Conservation (phyloP, 1,140 invertebrate species). For the Teleogryllus occipitalis region DNA sequence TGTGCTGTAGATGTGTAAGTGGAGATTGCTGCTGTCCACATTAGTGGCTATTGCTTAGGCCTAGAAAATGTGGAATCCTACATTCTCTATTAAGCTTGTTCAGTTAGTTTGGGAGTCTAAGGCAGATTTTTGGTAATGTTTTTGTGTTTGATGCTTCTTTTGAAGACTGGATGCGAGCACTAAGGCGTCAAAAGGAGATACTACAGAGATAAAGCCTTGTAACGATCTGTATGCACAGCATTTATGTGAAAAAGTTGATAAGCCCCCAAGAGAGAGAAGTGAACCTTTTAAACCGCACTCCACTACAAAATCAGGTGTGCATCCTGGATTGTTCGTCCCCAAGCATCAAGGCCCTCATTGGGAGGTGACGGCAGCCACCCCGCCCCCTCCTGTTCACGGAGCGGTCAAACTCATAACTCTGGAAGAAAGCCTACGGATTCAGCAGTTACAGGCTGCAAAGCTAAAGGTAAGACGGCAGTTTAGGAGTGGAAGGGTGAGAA, state of each 20-base stretch:
- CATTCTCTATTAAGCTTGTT: too few relatives aligned
- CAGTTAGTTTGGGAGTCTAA: too few relatives aligned
- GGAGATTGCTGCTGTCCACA: too few relatives aligned
- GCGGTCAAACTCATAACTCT: conserved; percentile 45
- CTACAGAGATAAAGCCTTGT: conserved; percentile 37
- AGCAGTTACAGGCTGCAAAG: conserved; percentile 38
- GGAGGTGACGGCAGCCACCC: conserved; percentile 63
- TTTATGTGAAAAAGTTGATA: conserved; percentile 48
- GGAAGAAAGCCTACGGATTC: conserved; percentile 48
- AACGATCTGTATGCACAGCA: conserved; percentile 40
- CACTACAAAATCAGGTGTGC: conserved; percentile 51
- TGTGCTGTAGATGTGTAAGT: too few relatives aligned
- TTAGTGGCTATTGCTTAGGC: too few relatives aligned
- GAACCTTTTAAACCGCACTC: conserved; percentile 52
- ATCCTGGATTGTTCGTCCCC: conserved; percentile 27
- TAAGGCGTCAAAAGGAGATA: conserved; percentile 38
- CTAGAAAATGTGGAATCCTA: too few relatives aligned
- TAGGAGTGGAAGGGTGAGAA: not conserved
- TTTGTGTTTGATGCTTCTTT: too few relatives aligned
- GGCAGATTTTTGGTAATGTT: too few relatives aligned
- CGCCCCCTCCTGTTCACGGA: conserved; percentile 41
- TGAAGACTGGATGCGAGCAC: too few relatives aligned
- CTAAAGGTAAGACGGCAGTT: conserved; percentile 33
- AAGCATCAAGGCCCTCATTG: conserved; percentile 36
- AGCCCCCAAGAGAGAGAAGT: conserved; percentile 33